Conservation (phyloP, 2,113 vertebrate species). For the Chaetodon trifascialis region DNA sequence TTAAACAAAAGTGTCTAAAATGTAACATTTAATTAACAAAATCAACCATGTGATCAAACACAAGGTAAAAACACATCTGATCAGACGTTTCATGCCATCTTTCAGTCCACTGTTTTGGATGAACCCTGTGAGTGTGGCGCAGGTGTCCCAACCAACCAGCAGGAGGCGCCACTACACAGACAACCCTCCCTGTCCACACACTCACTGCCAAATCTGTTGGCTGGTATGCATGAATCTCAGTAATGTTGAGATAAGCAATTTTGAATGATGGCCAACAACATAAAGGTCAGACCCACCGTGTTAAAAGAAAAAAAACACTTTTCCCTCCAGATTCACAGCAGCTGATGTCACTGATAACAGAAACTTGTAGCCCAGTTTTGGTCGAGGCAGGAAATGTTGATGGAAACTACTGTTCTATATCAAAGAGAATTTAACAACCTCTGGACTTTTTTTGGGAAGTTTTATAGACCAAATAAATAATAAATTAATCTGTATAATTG, state of each 20-base stretch:
- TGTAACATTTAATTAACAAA: neutral
- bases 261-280: neutral
- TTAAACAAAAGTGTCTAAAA: neutral
- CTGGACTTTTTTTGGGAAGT: too few species aligned
- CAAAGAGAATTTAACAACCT: too few species aligned
- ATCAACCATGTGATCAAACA: neutral
- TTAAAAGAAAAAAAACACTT: neutral
- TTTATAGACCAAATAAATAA: too few species aligned
- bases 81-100: neutral
- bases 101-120: neutral
- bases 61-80: neutral
- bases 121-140: neutral
- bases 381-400: too few species aligned
- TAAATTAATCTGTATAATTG: neutral
- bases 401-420: too few species aligned
- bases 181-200: too few species aligned
- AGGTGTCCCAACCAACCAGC: neutral
- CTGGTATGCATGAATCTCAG: neutral
- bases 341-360: neutral
- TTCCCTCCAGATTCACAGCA: neutral
- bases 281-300: too few species aligned
- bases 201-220: neutral
- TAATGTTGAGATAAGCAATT: too few species aligned
- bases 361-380: too few species aligned
- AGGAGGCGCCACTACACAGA: neutral